Conservation (phyloP, 2,888 invertebrate genomes). For the Cheilosia vulpina region DNA sequence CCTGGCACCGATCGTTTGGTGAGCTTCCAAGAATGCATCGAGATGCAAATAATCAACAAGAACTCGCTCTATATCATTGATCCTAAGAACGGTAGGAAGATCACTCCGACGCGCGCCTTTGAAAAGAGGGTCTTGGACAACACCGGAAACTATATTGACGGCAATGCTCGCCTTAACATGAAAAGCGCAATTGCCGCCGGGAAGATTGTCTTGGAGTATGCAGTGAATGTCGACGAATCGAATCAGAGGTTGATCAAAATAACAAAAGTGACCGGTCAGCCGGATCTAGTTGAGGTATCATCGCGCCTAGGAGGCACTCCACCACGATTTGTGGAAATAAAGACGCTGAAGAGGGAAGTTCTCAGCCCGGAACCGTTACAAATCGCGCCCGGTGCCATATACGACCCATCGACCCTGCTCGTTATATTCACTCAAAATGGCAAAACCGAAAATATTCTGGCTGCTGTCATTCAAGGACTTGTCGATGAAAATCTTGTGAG, state of each 20-base stretch:
- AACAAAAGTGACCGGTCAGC: conserved; percentile 89
- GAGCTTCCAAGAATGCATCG: conserved; percentile 94
- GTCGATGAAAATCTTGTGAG: conserved; percentile 88
- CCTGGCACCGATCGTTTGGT: conserved; percentile 93
- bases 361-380: conserved; percentile 88
- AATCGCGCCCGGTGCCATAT: conserved; percentile 89
- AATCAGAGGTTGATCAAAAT: conserved; percentile 88
- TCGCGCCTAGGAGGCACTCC: conserved; percentile 84
- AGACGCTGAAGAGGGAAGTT: conserved; percentile 83
- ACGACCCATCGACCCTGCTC: conserved; percentile 90
- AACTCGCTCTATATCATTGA: conserved; percentile 93
- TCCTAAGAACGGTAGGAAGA: conserved; percentile 88
- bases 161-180: conserved; percentile 86
- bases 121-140: conserved; percentile 91
- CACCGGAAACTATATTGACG: conserved; percentile 89
- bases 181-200: conserved; percentile 89
- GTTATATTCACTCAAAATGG: conserved; percentile 90
- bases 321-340: conserved; percentile 84
- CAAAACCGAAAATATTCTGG: conserved; percentile 88
- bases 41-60: conserved; percentile 92
- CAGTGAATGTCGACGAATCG: conserved; percentile 84
- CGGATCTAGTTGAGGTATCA: conserved; percentile 89
- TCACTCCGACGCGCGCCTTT: conserved; percentile 89
- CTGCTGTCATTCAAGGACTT: conserved; percentile 90
- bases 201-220: conserved; percentile 86